Conservation (phyloP, 2,113 vertebrate genomes). For the Leucopsar rothschildi region DNA sequence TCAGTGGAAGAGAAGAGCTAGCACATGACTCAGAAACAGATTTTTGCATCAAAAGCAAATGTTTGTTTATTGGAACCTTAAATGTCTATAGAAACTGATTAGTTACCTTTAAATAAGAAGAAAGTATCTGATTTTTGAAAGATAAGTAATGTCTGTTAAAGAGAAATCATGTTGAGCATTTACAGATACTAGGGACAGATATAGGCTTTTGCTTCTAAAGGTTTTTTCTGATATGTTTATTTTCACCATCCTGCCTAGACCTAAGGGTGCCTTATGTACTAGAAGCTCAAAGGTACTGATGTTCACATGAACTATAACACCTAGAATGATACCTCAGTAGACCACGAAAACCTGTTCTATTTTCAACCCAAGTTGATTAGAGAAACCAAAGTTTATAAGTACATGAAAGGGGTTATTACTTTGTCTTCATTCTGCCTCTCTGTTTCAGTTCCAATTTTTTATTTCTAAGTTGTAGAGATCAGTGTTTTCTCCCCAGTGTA, state of each 20-base stretch:
- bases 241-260: not conserved
- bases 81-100: not conserved
- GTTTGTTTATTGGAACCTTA: not conserved
- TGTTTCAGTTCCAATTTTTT: not conserved
- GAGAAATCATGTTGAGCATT: not conserved
- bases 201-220: not conserved
- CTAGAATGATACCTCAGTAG: not conserved
- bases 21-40: not conserved
- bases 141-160: not conserved
- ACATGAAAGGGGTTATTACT: not conserved
- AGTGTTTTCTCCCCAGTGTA: not conserved
- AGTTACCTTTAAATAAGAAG: not conserved
- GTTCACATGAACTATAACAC: not conserved
- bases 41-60: slow-evolving; percentile 10
- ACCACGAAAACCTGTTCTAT: not conserved
- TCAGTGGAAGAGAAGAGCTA: slow-evolving; percentile 19
- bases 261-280: not conserved
- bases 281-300: not conserved
- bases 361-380: not conserved
- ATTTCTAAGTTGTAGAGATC: not conserved
- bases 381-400: not conserved
- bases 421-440: not conserved
- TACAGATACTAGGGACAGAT: not conserved
- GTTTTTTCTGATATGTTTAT: not conserved
- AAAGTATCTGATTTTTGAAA: not conserved